Evolutionary conservation across 2,113 vertebrate species (phyloP), one percentile per base, ranked within the genome.

Genomic region (Falco punctatus): DNA sequence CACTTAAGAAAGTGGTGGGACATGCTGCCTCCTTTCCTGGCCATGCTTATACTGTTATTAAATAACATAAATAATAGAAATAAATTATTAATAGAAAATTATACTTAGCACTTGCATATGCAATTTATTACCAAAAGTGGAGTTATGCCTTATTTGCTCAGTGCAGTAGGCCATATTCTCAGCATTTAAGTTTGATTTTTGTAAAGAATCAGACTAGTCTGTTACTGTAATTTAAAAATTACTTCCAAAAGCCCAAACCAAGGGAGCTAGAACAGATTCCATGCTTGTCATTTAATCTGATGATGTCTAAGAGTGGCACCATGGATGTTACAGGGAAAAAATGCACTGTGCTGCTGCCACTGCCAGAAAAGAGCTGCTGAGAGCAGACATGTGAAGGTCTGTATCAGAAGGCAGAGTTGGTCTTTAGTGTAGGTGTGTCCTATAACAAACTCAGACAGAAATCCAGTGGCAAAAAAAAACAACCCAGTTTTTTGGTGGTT

Each of bases 71-170:
- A 95, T 94, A 95, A 57, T 65, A 77, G 57, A 52, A 84, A 92
- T 96, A 88, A 92, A 96, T 95, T 94, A 96, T 95, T 96, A 89
- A 96, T 87, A 92, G 15, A 1, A 94, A 94, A 88, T 93, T 86
- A 92, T 84, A 81, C 83, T 94, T 93, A 84, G 86, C 86, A 95
- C 91, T 85, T 96, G 62, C 19, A 87, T 85, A 89, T 42, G 19
- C 73, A 74, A 64, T 94, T 84, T 94, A 72, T 85, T 95, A 87
- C 65, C 46, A 75, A 89, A 94, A 91, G n/a, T 62, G 67, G 49
- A 80, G 35, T 64, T 87, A 65, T 30, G 13, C 20, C 40, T 90
- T 91, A 58, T 70, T 85, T 92, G 46, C 5, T 70, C 49, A 89
- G 42, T 67, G 38, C 77, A 75, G 26, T 35, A 69, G 49, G 20